A percentile compares a stretch with the other conserved stretches of the same genome.
Evolutionary conservation across 2,113 vertebrate species (phyloP).

Genomic region (Copsychus sechellarum): DNA sequence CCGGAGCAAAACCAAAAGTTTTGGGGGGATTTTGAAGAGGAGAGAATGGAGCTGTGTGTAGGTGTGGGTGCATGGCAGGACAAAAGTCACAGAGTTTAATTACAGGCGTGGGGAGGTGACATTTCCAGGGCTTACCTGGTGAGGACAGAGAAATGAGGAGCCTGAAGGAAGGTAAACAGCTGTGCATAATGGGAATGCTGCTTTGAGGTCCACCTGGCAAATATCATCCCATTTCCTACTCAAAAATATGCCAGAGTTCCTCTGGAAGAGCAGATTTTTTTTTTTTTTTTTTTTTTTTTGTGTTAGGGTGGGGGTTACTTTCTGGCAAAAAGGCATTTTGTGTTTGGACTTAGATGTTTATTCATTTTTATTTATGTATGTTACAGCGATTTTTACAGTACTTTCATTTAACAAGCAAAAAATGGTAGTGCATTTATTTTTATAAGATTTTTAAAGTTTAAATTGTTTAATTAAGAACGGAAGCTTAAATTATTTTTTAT

Average conservation of each 20-base stretch:
- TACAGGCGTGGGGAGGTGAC: not conserved
- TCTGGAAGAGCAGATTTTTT: not conserved
- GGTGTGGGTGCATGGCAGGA: not conserved
- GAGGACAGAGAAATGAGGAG: not conserved
- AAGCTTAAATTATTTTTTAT: too few species aligned
- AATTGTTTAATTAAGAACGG: too few species aligned
- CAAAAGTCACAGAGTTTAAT: not conserved
- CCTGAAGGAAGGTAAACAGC: not conserved
- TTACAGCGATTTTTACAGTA: too few species aligned
- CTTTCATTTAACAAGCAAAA: too few species aligned
- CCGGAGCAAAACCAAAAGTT: not conserved
- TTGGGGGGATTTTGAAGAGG: not conserved
- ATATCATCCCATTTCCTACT: not conserved
- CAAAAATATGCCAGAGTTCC: not conserved
- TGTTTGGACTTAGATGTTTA: too few species aligned
- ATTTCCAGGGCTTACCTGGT: constrained; percentile 1
- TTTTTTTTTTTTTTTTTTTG: too few species aligned
- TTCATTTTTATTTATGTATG: too few species aligned
- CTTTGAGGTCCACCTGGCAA: not conserved
- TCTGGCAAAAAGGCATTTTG: too few species aligned
- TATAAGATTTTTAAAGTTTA: too few species aligned
- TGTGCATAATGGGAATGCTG: not conserved
- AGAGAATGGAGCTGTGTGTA: not conserved
- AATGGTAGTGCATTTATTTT: too few species aligned
- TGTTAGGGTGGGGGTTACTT: too few species aligned